Conservation (phyloP, 1,140 invertebrate genomes). For the Coptotermes formosanus region DNA sequence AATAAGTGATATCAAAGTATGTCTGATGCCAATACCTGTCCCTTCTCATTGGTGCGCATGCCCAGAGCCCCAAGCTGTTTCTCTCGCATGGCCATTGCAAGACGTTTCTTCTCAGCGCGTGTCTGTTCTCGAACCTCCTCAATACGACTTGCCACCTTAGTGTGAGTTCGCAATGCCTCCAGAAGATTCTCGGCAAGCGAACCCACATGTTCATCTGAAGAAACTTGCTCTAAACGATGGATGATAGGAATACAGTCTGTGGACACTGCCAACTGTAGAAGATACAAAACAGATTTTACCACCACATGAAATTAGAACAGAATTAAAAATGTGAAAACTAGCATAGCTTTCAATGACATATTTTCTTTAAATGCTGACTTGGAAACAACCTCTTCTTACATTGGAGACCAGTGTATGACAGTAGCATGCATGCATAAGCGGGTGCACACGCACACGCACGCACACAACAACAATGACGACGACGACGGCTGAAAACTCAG, state of each 20-base stretch:
- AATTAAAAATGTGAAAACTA: too few species aligned
- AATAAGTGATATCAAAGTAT: conserved; percentile 37
- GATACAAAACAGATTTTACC: not conserved
- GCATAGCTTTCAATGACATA: too few species aligned
- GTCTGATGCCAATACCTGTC: conserved; percentile 57
- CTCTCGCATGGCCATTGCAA: conserved; percentile 97
- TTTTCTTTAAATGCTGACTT: too few species aligned
- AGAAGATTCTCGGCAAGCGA: conserved; percentile 94
- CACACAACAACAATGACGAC: too few species aligned
- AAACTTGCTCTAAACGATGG: conserved; percentile 94
- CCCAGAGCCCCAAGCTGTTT: conserved; percentile 93
- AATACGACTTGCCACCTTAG: conserved; percentile 76
- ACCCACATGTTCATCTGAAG: conserved; percentile 95
- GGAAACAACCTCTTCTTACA: too few species aligned
- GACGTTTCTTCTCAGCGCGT: conserved; percentile 87
- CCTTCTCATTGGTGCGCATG: conserved; percentile 93
- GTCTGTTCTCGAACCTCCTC: conserved; percentile 92
- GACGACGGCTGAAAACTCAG: too few species aligned
- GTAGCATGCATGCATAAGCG: too few species aligned
- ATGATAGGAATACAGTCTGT: conserved; percentile 88
- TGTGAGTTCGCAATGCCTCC: conserved; percentile 83
- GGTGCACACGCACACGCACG: too few species aligned
- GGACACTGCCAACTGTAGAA: conserved; percentile 64
- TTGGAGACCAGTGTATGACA: too few species aligned
- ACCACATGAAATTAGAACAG: too few species aligned